Base-by-base conservation (phyloP, 2,797 vertebrate species). In the Taenioides sp. region DNA sequence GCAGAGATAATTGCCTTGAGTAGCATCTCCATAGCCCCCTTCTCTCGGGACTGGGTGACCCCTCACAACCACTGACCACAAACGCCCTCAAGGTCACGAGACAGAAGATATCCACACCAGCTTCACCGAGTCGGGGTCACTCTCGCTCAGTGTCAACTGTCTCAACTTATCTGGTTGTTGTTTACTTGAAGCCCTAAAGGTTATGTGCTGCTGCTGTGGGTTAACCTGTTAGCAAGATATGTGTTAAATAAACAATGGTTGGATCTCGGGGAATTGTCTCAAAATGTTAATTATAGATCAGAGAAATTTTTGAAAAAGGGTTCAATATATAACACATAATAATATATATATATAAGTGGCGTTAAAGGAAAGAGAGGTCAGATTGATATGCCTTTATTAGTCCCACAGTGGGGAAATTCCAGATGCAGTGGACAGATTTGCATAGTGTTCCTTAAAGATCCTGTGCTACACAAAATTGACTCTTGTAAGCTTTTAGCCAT, bases 1-100 rank as follows among this genome's bases (percentile, higher is more conserved):
- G 22, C n/a, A 43, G 22, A 57, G 37, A 68, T 68, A 68, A 68
- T 68, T 68, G 67, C 31, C 31, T 58, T 25, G 34, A 57, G 31
- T 14, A 40, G 67, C 11, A 18, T 68, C 67, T 58, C 34, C 10
- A 11, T 27, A 52, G 47, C 18, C 65, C 31, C 47, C 31, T 27
- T 66, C 65, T 54, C 65, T 66, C 25, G 25, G 65, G 65, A 31
- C 65, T 22, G 23, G 22, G n/a, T 17, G 54, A 68, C 67, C 65
- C 25, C 65, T 55, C 52, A 16, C 16, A 23, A 55, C 50, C 67
- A 40, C 34, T 57, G 67, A 68, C 67, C 34, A 68, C 31, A 27
- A 4, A n/a, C 7, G 34, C 14, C 52, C 67, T 58, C 67, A 68
- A 68, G 54, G 54, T 57, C 67, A 68, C 54, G 17, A 25, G 28